These are phyloP conservation scores for Gnathonemus longibarbis DNA, from an alignment of 2,113 vertebrate species.

Conservation along the genomic window DNA sequence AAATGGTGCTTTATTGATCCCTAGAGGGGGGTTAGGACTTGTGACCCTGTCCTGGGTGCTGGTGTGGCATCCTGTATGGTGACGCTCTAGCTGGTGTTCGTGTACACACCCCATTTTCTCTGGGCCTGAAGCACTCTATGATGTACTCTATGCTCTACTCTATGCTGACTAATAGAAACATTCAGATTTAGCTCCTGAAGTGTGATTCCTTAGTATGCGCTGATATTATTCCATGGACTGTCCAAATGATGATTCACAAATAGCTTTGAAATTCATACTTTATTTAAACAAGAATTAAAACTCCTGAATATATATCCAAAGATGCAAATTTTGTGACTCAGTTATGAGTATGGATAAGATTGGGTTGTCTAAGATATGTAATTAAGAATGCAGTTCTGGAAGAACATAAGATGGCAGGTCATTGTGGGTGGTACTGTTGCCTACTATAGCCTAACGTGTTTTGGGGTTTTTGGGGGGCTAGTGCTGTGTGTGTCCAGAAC, in stretches of 20 bases:
- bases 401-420: background rate
- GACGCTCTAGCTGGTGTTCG: background rate
- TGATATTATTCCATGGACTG: background rate
- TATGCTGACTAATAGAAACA: background rate
- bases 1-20: background rate
- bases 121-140: background rate
- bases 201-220: background rate
- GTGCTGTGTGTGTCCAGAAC: background rate
- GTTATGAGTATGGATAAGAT: background rate
- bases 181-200: background rate
- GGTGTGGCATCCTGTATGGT: background rate
- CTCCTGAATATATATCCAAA: background rate
- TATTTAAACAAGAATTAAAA: background rate
- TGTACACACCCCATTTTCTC: background rate
- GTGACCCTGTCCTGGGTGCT: background rate
- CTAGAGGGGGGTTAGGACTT: background rate
- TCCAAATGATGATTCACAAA: background rate
- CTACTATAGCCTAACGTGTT: background rate
- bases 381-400: background rate
- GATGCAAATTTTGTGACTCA: background rate
- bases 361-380: background rate
- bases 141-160: background rate
- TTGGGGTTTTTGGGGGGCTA: background rate
- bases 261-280: background rate
- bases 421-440: background rate